A percentile compares a stretch with the other conserved stretches of the same genome.
These are phyloP conservation scores for Physeter macrocephalus DNA, from an alignment of 2,113 vertebrate genomes.

Conservation along the genomic window DNA sequence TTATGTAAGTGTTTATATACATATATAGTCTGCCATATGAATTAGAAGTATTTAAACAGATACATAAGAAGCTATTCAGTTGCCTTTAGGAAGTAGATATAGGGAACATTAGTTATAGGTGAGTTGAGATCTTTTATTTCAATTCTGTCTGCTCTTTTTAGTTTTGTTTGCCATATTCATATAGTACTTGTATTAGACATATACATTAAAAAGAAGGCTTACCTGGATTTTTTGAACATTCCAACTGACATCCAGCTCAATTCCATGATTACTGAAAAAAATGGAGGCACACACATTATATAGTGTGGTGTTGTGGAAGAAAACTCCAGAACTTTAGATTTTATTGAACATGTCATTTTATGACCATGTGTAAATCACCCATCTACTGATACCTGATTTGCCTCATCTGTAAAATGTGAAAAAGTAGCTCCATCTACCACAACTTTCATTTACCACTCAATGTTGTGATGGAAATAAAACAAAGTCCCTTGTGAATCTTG, in stretches of 20 bases:
- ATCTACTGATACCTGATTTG: background rate
- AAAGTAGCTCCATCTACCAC: background rate
- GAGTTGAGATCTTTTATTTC: background rate
- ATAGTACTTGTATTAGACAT: background rate
- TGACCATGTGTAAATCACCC: background rate
- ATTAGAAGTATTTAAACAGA: background rate
- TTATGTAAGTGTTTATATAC: background rate
- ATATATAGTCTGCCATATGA: background rate
- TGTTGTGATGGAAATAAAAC: background rate
- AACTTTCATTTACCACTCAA: background rate
- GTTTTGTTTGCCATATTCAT: background rate
- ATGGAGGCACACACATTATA: too few relatives aligned
- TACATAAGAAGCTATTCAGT: background rate
- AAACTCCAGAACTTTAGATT: background rate
- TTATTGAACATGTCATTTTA: background rate
- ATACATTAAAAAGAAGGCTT: background rate
- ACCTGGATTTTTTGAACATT: background rate
- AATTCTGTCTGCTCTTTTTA: background rate
- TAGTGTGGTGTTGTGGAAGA: background rate
- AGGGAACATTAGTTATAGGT: background rate
- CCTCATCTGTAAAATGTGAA: background rate
- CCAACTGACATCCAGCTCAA: background rate
- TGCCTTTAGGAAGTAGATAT: background rate
- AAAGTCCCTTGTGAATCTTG: background rate
- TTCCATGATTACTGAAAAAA: background rate